A percentile compares a stretch with the other conserved stretches of the same genome.
Conservation (phyloP, 2,113 vertebrate species). For the Glaucomys volans region DNA sequence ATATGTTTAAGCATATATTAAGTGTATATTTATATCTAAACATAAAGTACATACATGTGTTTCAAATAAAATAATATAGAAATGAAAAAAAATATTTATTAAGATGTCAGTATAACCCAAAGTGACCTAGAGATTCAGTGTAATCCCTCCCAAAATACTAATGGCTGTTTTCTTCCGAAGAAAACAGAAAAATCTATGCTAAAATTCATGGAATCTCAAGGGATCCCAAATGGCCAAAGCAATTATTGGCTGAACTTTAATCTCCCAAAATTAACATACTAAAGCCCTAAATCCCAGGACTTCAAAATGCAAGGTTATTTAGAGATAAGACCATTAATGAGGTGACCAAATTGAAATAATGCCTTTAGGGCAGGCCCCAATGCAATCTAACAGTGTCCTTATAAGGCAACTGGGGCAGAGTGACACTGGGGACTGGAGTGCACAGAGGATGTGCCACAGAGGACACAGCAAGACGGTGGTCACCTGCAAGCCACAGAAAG, state of each 20-base stretch:
- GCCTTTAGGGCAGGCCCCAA: background rate
- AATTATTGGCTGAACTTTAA: background rate
- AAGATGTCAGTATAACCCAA: background rate
- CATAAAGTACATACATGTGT: background rate
- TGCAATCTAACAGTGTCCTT: background rate
- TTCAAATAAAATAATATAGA: constrained; percentile 52
- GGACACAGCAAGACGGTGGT: background rate
- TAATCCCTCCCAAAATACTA: background rate
- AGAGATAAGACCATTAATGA: background rate
- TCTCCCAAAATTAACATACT: background rate
- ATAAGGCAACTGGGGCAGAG: background rate
- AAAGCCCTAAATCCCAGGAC: background rate
- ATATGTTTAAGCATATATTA: too few relatives aligned
- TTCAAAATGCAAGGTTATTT: background rate
- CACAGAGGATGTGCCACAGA: background rate
- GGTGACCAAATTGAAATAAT: background rate
- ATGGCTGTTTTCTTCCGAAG: background rate
- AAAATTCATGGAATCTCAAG: background rate
- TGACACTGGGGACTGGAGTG: too few relatives aligned
- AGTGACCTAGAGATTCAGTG: background rate
- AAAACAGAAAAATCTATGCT: background rate
- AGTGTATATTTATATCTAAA: background rate
- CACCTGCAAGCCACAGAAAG: background rate
- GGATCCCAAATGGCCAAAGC: background rate
- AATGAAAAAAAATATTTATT: too few relatives aligned